Conservation (phyloP, 2,113 vertebrate genomes). For the Actinemys pallida region DNA sequence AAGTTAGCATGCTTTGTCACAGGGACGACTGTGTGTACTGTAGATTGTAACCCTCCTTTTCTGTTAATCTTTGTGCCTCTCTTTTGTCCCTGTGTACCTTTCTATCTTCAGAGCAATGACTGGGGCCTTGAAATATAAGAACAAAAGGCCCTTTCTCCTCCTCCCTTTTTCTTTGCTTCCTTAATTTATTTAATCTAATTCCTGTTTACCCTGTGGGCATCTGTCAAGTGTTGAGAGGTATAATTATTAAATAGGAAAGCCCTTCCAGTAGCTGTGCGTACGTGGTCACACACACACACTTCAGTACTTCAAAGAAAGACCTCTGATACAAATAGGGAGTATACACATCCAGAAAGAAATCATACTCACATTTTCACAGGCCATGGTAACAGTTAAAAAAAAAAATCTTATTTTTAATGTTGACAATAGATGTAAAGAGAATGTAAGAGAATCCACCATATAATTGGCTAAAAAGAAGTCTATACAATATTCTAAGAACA, state of each 20-base stretch:
- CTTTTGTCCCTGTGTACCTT: conserved; percentile 1
- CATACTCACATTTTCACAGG: background rate
- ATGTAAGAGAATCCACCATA: conserved; percentile 22
- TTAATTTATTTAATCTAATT: conserved; percentile 62
- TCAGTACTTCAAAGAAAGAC: conserved; percentile 51
- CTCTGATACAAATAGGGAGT: background rate
- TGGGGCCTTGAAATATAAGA: conserved; percentile 45
- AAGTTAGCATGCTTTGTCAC: background rate
- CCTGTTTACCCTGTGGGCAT: conserved; percentile 60
- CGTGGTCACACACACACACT: conserved; percentile 33
- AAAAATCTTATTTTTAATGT: background rate
- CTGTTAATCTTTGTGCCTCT: rapidly evolving
- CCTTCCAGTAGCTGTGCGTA: conserved; percentile 65
- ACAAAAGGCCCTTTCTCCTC: conserved; percentile 43
- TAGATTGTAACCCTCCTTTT: background rate
- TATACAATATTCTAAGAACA: conserved; percentile 57
- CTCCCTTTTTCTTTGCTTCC: conserved; percentile 52
- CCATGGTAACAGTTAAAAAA: background rate
- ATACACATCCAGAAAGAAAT: background rate
- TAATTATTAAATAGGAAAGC: conserved; percentile 66
- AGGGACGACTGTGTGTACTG: background rate
- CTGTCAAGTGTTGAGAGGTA: conserved; percentile 54
- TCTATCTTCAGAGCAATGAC: conserved; percentile 48
- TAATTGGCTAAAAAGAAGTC: background rate
- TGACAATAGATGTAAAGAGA: background rate